Conservation (phyloP, 2,888 invertebrate genomes). For the Theretra japonica region DNA sequence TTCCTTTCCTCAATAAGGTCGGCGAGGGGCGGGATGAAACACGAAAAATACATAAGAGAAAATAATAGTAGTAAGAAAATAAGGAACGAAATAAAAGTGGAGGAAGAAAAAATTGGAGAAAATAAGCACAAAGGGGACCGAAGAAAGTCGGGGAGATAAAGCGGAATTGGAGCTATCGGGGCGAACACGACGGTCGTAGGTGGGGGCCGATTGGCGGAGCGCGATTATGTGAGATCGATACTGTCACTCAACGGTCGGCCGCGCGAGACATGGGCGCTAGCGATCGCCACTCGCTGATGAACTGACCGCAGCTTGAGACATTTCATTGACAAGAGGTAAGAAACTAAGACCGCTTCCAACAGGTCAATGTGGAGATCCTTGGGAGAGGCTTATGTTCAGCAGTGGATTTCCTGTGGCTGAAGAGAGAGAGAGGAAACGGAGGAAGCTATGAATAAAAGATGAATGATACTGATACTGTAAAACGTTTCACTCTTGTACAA, state of each 20-base stretch:
- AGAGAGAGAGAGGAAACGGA: too few relatives aligned
- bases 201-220: constrained; percentile 71
- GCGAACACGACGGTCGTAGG: constrained; percentile 74
- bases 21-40: constrained; percentile 66
- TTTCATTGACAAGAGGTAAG: neutral
- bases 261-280: constrained; percentile 41
- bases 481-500: too few relatives aligned
- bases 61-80: constrained; percentile 81
- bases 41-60: constrained; percentile 82
- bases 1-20: constrained; percentile 36
- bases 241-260: constrained; percentile 70
- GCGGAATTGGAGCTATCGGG: constrained; percentile 84
- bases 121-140: constrained; percentile 82
- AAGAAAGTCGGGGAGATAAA: constrained; percentile 82
- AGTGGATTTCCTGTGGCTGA: too few relatives aligned
- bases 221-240: constrained; percentile 82
- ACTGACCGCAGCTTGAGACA: neutral
- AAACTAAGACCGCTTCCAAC: too few relatives aligned
- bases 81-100: constrained; percentile 79
- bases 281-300: constrained; percentile 29
- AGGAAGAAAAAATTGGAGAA: constrained; percentile 80
- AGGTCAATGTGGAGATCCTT: too few relatives aligned
- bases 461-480: too few relatives aligned
- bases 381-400: too few relatives aligned
- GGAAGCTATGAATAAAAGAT: neutral